Evolutionary conservation across 2,797 vertebrate species (phyloP), one percentile per base, ranked within the genome.

Genomic region (Crocidura indochinensis): DNA sequence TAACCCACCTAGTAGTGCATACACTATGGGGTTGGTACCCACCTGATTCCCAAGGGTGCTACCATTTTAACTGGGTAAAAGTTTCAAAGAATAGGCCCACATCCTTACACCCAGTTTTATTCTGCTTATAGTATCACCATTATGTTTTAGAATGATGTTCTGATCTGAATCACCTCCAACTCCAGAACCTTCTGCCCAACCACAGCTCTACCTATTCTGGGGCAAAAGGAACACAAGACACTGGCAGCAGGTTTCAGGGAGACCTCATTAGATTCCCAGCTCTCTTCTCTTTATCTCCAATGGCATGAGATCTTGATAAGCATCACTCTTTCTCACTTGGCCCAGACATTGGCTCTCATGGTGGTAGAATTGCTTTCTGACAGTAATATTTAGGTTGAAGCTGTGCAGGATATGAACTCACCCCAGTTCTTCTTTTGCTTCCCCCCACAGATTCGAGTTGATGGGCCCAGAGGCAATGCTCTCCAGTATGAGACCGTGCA

Each of bases 401-500:
- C 56, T 60, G 56, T 15, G 15, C 56, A 60, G 15, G 56, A 60
- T 53, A 62, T 62, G 72, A 79, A 76, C 38, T 92, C 78, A 79
- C 7, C 2, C 53, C 6, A 27, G 17, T 38, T 87, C 26, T 90
- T 29, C 4, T 26, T 95, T 93, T 95, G 15, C 53, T 87, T 56
- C 86, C 89, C 49, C 93, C 89, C 93, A 7, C 97, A 99, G 99
- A 99, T 99, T 85, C 98, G 99, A 0, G 99, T 99, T 0, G 99
- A 99, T 0, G 99, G 99, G 22, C 98, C 98, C 31, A 97, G 98
- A 69, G 99, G 98, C 44, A 98, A 98, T 0, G 99, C 99, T 0
- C 97, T 98, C 91, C 99, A 99, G 96, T 99, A 99, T 0, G 99
- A 99, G 97, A 99, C 99, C 0, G 97, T 99, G 72, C 99, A 99